Evolutionary conservation across 2,113 vertebrate genomes (phyloP), one percentile per base, ranked within the genome.

Genomic region (Clinocottus analis): DNA sequence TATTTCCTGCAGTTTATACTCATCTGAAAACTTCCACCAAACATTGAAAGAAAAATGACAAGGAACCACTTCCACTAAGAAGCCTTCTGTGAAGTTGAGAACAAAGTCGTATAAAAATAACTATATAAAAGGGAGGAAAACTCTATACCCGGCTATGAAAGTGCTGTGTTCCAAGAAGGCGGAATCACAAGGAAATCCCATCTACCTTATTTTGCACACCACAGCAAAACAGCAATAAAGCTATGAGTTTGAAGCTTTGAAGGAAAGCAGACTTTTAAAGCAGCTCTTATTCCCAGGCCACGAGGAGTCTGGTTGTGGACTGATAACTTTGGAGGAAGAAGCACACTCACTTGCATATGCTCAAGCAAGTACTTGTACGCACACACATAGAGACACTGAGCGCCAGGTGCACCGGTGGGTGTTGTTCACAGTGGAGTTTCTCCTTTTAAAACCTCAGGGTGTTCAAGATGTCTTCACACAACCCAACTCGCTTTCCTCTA

Each of bases 161-260:
- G 78, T 63, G 81, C 61, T 69, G 47, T 67, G 53, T 82, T 64
- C 77, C 58, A 43, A 47, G 39, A 72, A 72, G 76, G 71, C 7
- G 51, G 88, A 85, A 76, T 89, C 69, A 75, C 55, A 86, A 75
- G 29, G 71, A 82, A 80, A 75, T 83, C 74, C 56, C 66, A 76
- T 78, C 72, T 68, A 67, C 75, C 35, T 63, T 65, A 61, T 89
- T 88, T 79, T 86, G 77, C 78, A 86, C 73, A 87, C 35, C 60
- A n/a, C 65, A 84, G 83, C 75, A 86, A 84, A 87, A 79, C 68
- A 65, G 82, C 64, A 75, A 86, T 89, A 83, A 90, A 88, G 73
- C 63, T 63, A 84, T 81, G 51, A 79, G 65, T 88, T 85, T 87
- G 68, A 90, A 83, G 71, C 58, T 72, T 62, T 85, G 77, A 91